Conservation (phyloP, 1,140 invertebrate genomes). For the Eubasilissa regina region DNA sequence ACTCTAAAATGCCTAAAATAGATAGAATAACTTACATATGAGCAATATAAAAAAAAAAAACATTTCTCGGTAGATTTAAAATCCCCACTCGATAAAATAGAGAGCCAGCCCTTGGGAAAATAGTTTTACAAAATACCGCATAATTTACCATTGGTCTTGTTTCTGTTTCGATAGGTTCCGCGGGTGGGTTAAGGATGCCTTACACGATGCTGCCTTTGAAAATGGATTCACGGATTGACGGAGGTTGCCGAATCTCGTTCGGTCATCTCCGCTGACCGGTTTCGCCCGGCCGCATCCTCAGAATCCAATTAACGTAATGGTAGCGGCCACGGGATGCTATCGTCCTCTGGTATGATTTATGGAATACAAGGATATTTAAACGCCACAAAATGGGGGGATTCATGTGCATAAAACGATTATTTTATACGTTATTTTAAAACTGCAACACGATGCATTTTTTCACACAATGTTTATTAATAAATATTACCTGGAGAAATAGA, state of each 20-base stretch:
- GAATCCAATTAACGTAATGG: slow-evolving; percentile 59
- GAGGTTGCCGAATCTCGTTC: slow-evolving; percentile 6
- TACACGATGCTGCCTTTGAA: background rate
- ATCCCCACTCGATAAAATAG: too few relatives aligned
- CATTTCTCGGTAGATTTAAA: too few relatives aligned
- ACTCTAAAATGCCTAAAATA: too few relatives aligned
- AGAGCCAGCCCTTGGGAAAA: too few relatives aligned
- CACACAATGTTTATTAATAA: too few relatives aligned
- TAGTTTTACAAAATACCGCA: slow-evolving; percentile 3
- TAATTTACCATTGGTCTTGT: background rate
- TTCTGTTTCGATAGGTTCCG: background rate
- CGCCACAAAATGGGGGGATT: slow-evolving; percentile 8
- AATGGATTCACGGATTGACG: slow-evolving; percentile 34
- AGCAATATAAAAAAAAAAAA: too few relatives aligned
- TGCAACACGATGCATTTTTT: too few relatives aligned
- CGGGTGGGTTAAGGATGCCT: background rate
- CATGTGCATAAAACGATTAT: background rate
- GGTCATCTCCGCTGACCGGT: slow-evolving; percentile 12
- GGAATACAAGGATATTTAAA: slow-evolving; percentile 47
- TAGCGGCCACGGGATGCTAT: slow-evolving; percentile 55
- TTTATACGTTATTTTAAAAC: background rate
- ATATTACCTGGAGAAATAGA: too few relatives aligned
- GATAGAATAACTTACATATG: too few relatives aligned
- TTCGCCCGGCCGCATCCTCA: slow-evolving; percentile 17
- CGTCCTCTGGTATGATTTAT: slow-evolving; percentile 56